These are phyloP conservation scores for Antechinus stuartii DNA, from an alignment of 2,113 vertebrate genomes.

Conservation along the genomic window DNA sequence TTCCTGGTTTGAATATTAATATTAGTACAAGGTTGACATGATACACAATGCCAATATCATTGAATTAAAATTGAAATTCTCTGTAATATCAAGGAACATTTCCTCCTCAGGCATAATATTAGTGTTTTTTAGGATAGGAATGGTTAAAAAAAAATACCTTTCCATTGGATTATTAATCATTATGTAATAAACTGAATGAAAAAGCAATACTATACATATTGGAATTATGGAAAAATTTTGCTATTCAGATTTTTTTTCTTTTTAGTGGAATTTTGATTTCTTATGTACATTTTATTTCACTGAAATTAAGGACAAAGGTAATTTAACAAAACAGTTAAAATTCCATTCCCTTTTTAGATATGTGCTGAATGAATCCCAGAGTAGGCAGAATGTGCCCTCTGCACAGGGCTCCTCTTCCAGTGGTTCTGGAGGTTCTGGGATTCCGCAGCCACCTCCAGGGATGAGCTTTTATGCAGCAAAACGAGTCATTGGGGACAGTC, in stretches of 20 bases:
- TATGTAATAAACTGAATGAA: background rate
- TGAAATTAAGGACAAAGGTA: background rate
- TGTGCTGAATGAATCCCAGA: conserved; percentile 95
- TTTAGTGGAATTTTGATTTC: conserved; percentile 47
- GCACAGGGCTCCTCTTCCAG: conserved; percentile 88
- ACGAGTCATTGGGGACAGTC: conserved; percentile 95
- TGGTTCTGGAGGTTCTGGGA: conserved; percentile 85
- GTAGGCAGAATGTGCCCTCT: conserved; percentile 89
- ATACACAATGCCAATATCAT: background rate
- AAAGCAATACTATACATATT: background rate
- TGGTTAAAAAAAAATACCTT: background rate
- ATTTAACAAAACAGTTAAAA: conserved; percentile 23
- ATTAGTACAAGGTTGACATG: background rate
- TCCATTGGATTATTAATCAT: background rate
- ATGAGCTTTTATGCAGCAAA: conserved; percentile 98
- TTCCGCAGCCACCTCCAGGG: conserved; percentile 96
- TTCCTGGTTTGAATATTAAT: background rate
- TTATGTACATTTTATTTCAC: conserved; percentile 16
- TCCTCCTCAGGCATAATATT: background rate
- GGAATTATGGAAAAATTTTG: background rate
- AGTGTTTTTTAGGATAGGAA: background rate
- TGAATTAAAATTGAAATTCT: background rate
- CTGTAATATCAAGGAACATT: background rate
- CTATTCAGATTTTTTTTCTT: conserved; percentile 41
- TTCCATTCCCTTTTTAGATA: conserved; percentile 86